These are phyloP conservation scores for Falco berigora DNA, from an alignment of 2,797 vertebrate species.

Conservation along the genomic window DNA sequence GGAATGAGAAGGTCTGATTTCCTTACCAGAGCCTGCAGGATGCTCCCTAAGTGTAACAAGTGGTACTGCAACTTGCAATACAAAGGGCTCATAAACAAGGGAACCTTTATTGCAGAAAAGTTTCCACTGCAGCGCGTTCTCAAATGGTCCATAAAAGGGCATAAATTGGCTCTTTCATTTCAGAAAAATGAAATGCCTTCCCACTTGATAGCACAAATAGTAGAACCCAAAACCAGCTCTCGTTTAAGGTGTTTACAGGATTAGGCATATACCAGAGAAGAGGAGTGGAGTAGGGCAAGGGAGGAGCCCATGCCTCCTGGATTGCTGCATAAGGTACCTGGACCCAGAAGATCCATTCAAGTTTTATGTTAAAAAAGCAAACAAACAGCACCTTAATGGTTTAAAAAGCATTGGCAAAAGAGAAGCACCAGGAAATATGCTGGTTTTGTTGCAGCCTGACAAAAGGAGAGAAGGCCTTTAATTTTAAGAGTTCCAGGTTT, in stretches of 20 bases:
- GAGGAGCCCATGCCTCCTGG: not conserved
- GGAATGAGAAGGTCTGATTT: constrained; percentile 11
- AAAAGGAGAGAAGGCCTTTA: not conserved
- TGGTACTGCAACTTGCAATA: constrained; percentile 32
- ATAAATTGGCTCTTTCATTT: constrained; percentile 68
- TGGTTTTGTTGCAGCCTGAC: not conserved
- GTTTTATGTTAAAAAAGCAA: not conserved
- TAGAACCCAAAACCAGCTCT: constrained; percentile 34
- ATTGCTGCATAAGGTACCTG: not conserved
- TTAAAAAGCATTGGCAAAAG: not conserved
- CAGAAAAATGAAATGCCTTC: constrained; percentile 72
- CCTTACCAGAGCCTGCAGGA: constrained; percentile 27
- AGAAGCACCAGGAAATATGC: not conserved
- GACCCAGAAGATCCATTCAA: not conserved
- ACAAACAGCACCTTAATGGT: not conserved
- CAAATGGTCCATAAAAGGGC: constrained; percentile 63
- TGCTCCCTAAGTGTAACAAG: constrained; percentile 8
- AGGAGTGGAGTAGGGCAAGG: not conserved
- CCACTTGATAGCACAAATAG: constrained; percentile 53
- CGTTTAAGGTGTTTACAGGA: constrained; percentile 49
- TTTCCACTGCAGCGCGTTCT: constrained; percentile 60
- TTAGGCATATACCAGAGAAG: not conserved
- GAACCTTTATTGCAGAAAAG: constrained; percentile 64
- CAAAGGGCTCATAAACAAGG: constrained; percentile 65
- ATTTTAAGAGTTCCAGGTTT: constrained; percentile 27